A percentile compares a stretch with the other conserved stretches of the same genome.
These are phyloP conservation scores for Poeciliopsis presidionis DNA, from an alignment of 2,797 vertebrate genomes.

Conservation along the genomic window DNA sequence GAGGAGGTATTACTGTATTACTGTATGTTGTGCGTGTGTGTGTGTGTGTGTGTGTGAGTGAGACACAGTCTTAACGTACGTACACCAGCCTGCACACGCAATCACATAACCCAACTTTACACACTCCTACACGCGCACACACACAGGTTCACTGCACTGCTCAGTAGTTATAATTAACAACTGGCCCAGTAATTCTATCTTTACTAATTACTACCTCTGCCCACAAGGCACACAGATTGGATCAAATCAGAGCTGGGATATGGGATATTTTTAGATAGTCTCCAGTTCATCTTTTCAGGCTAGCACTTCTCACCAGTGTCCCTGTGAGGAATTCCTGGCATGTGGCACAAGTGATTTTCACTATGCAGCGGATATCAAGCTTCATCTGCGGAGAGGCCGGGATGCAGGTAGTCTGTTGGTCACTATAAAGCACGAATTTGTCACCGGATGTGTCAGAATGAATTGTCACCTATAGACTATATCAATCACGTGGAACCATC, in stretches of 20 bases:
- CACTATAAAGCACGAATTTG: conserved; percentile 61
- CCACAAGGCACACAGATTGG: conserved; percentile 45
- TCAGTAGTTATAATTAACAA: conserved; percentile 67
- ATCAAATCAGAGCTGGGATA: conserved; percentile 33
- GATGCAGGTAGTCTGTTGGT: conserved; percentile 52
- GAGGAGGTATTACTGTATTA: neutral
- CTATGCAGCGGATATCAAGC: conserved; percentile 37
- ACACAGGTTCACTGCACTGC: conserved; percentile 6
- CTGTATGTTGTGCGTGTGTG: neutral
- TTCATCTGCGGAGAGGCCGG: conserved; percentile 19
- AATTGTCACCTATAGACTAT: conserved; percentile 59
- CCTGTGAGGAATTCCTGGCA: conserved; percentile 26
- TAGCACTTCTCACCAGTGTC: conserved; percentile 28
- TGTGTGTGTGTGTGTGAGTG: neutral
- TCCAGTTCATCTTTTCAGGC: conserved; percentile 29
- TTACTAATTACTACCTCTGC: conserved; percentile 29
- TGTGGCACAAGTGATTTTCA: conserved; percentile 52
- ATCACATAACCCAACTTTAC: neutral
- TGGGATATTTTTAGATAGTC: conserved; percentile 44
- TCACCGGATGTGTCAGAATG: conserved; percentile 65
- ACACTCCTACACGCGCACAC: neutral
- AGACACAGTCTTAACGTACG: neutral
- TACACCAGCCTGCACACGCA: neutral
- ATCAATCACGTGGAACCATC: conserved; percentile 68
- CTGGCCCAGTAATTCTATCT: conserved; percentile 51